Evolutionary conservation across 2,113 vertebrate genomes (phyloP).

Genomic region (Sigmodon hispidus): DNA sequence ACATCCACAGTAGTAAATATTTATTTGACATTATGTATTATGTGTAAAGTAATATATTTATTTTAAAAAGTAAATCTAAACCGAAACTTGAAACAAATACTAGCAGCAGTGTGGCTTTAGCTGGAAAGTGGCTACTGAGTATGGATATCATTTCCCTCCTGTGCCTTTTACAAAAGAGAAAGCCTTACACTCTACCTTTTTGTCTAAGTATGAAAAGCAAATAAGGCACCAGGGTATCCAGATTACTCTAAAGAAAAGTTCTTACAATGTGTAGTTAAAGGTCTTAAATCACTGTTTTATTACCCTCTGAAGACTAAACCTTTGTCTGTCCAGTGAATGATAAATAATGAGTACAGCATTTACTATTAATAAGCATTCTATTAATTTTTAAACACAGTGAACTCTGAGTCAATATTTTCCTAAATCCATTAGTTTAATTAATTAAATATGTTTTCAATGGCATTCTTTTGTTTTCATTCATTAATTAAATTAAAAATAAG

Average conservation of each 20-base stretch:
- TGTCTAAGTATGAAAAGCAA: slow-evolving; percentile 28
- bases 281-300: slow-evolving; percentile 46
- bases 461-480: slow-evolving; percentile 61
- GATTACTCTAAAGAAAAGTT: slow-evolving; percentile 55
- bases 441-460: slow-evolving; percentile 63
- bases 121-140: neutral
- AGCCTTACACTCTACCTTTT: neutral
- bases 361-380: slow-evolving; percentile 67
- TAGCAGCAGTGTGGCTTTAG: neutral
- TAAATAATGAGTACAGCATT: slow-evolving; percentile 64
- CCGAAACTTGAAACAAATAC: neutral
- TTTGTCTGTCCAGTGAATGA: slow-evolving; percentile 15
- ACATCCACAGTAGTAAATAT: neutral
- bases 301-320: slow-evolving; percentile 47
- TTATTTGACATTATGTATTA: slow-evolving; percentile 17
- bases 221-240: neutral
- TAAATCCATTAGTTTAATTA: slow-evolving; percentile 57
- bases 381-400: slow-evolving; percentile 73
- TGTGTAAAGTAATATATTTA: slow-evolving; percentile 4
- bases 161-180: slow-evolving; percentile 19
- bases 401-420: slow-evolving; percentile 64
- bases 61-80: slow-evolving; percentile 6
- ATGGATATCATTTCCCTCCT: neutral
- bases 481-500: slow-evolving; percentile 68
- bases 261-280: slow-evolving; percentile 50